Evolutionary conservation across 2,888 invertebrate genomes (phyloP).

Genomic region (Lordiphosa fenestrarum): DNA sequence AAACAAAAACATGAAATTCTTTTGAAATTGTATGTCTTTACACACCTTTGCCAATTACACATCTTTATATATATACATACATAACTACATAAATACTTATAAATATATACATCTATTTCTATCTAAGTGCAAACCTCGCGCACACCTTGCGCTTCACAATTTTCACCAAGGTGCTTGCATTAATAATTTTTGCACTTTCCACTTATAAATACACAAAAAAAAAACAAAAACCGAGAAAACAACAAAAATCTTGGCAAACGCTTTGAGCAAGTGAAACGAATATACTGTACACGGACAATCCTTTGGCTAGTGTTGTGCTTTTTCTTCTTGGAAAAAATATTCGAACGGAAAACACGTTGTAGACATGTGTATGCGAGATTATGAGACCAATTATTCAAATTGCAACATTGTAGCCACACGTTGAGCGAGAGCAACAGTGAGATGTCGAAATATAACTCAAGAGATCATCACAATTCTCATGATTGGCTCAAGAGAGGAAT

Average conservation of each 20-base stretch:
- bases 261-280: slow-evolving; percentile 40
- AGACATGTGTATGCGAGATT: slow-evolving; percentile 61
- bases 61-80: slow-evolving; percentile 15
- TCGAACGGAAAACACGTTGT: slow-evolving; percentile 34
- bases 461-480: slow-evolving; percentile 1
- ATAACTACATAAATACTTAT: slow-evolving; percentile 4
- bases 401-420: slow-evolving; percentile 48
- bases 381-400: slow-evolving; percentile 44
- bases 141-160: slow-evolving; percentile 37
- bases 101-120: slow-evolving; percentile 4
- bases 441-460: slow-evolving; percentile 15
- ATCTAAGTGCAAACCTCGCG: slow-evolving; percentile 4
- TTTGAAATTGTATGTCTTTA: slow-evolving; percentile 2
- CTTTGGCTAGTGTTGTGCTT: neutral
- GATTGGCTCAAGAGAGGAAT: slow-evolving; percentile 36
- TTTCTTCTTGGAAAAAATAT: neutral
- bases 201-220: slow-evolving; percentile 60
- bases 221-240: slow-evolving; percentile 22
- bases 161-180: slow-evolving; percentile 46
- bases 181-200: slow-evolving; percentile 37
- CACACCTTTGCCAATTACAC: slow-evolving; percentile 17
- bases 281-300: slow-evolving; percentile 13
- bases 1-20: slow-evolving; percentile 11
- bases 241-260: slow-evolving; percentile 42
- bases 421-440: slow-evolving; percentile 2